phyloP scores from a whole-genome alignment of 2,797 vertebrate species.

The Dallia pectoralis region DNA sequence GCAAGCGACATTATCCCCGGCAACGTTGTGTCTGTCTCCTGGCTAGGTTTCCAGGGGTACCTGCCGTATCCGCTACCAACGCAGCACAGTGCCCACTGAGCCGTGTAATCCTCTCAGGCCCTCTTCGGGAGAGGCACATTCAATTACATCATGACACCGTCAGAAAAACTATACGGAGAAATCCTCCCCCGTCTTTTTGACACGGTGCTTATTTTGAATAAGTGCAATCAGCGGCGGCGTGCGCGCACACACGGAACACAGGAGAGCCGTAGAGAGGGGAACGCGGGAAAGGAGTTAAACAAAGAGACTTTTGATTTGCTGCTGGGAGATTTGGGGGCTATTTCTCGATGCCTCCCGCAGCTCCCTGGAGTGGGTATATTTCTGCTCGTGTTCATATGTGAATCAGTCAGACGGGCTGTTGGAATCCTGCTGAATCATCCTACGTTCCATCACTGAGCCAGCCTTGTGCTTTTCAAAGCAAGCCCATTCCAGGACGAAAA shows the following conservation, averaged over 20 bases:
- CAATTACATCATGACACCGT: constrained; percentile 56
- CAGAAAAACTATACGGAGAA: constrained; percentile 29
- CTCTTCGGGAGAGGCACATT: constrained; percentile 61
- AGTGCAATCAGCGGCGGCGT: constrained; percentile 58
- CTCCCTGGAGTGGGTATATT: constrained; percentile 53
- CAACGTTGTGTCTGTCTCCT: constrained; percentile 59
- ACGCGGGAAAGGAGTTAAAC: constrained; percentile 48
- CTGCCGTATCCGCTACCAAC: constrained; percentile 67
- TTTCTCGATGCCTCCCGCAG: constrained; percentile 42
- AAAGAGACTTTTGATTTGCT: constrained; percentile 56
- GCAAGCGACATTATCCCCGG: constrained; percentile 63
- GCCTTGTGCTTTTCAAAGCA: constrained; percentile 41
- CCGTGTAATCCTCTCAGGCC: constrained; percentile 72
- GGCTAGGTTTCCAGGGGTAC: constrained; percentile 59
- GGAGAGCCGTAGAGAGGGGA: constrained; percentile 26
- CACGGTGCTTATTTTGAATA: constrained; percentile 55
- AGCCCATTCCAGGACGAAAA: constrained; percentile 39
- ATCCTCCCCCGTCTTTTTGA: constrained; percentile 53
- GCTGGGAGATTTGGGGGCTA: constrained; percentile 51
- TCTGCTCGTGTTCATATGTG: constrained; percentile 58
- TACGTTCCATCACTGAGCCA: constrained; percentile 33
- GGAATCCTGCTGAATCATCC: constrained; percentile 60
- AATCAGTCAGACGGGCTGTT: constrained; percentile 56
- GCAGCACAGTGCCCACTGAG: constrained; percentile 66
- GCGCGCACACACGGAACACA: constrained; percentile 41